phyloP scores from a whole-genome alignment of 2,113 vertebrate genomes.

The Mungos mungo region DNA sequence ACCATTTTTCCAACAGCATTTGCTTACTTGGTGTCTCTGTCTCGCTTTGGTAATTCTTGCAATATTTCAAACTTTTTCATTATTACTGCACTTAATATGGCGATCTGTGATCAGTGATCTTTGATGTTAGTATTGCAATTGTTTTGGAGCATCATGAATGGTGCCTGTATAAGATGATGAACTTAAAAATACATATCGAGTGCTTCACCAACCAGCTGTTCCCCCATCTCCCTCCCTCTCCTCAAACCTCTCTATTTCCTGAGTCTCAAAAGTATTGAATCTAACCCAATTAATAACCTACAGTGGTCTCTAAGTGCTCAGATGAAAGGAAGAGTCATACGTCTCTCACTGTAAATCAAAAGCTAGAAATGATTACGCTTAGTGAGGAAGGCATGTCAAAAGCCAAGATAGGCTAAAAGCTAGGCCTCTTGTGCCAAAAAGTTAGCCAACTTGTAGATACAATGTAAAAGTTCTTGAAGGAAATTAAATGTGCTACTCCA shows the following conservation, averaged over 20 bases:
- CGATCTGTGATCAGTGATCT: neutral
- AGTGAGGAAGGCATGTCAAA: neutral
- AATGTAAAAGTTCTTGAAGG: neutral
- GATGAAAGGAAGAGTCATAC: neutral
- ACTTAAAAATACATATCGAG: neutral
- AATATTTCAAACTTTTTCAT: neutral
- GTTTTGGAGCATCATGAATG: neutral
- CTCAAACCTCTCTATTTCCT: neutral
- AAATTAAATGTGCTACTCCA: neutral
- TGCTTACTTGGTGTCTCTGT: neutral
- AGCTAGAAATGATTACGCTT: neutral
- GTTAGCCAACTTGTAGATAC: neutral
- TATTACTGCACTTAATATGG: neutral
- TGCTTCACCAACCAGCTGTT: neutral
- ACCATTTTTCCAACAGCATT: neutral
- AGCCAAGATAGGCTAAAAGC: neutral
- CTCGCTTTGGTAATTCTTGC: neutral
- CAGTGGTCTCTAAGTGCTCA: neutral
- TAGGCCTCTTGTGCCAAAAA: neutral
- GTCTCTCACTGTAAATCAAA: neutral
- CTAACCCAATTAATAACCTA: neutral
- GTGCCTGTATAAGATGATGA: too few relatives aligned
- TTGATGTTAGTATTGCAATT: neutral
- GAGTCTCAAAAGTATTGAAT: neutral
- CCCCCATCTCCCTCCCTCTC: neutral